Conservation (phyloP, 2,797 vertebrate species). For the Synaphobranchus kaupii region DNA sequence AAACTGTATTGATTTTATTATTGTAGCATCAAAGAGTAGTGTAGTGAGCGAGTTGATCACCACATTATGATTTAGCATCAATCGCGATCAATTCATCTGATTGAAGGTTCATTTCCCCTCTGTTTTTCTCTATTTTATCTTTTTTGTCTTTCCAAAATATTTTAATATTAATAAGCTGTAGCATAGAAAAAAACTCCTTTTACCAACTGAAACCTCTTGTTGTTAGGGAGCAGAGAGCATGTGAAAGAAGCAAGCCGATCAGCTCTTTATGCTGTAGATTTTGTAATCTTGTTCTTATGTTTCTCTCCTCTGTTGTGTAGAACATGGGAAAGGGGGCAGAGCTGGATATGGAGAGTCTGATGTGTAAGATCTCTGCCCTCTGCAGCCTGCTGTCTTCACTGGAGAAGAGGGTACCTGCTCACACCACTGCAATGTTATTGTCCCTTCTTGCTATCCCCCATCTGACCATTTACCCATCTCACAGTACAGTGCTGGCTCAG, state of each 20-base stretch:
- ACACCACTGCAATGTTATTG: background rate
- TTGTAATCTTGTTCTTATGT: background rate
- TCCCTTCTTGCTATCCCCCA: background rate
- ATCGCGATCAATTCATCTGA: background rate
- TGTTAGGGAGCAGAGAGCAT: background rate
- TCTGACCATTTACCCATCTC: background rate
- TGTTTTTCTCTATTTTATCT: background rate
- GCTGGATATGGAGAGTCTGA: slow-evolving; percentile 76
- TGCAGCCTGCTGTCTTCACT: slow-evolving; percentile 80
- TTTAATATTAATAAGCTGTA: background rate
- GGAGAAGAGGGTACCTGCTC: slow-evolving; percentile 77
- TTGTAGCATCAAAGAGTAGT: no score
- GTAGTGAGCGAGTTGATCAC: no score
- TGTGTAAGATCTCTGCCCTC: slow-evolving; percentile 79
- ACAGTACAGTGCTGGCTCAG: background rate
- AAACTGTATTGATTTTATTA: background rate
- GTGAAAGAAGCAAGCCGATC: background rate
- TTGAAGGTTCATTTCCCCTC: background rate
- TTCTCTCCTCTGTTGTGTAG: slow-evolving; percentile 38
- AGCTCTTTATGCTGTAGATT: background rate
- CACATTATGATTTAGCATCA: no score
- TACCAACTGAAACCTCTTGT: background rate
- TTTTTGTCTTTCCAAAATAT: background rate
- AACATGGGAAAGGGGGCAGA: slow-evolving; percentile 62
- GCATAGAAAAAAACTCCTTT: background rate